Evolutionary conservation across 2,888 invertebrate genomes (phyloP), one percentile per base, ranked within the genome.

Genomic region (Choreutis nemorana): DNA sequence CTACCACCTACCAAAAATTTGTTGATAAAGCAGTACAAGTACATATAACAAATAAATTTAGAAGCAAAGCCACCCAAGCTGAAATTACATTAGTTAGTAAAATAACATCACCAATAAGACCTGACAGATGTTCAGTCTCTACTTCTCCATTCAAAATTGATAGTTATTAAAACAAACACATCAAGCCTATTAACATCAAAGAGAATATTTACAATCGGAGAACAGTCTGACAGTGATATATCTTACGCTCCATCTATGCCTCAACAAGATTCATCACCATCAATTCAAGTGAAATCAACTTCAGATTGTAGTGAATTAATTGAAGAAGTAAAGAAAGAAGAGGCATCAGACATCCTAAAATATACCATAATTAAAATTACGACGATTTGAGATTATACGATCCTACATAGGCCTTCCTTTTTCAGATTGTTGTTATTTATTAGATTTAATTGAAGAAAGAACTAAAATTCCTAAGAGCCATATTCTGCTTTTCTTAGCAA

Each of bases 191-290:
- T 21, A 11, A 29, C 29, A 27, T 31, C 26, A 29, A 27, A 20
- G 28, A 20, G 29, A 28, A 22, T 22, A 13, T 23, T 31, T 25
- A 21, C n/a, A 3, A 6, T 14, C 9, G 14, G 20, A 15, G 30
- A 28, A 8, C 7, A 24, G 13, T 24, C 24, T 13, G 30, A 36
- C 14, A 40, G 32, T 35, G 35, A 33, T 34, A 34, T 18, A 30
- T 38, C 35, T 28, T 36, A 33, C 22, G 33, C 33, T 12, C 36
- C 35, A 13, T 34, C 34, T 30, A 24, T 34, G 21, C 27, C 28
- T 9, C 27, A 15, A 8, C 21, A 10, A 24, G 32, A 33, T 28
- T 33, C 30, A 26, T 34, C 34, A 25, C 22, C 25, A 34, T 32
- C 28, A 26, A 23, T 34, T 1, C 28, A 31, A 28, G 26, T 28